Percentiles rank a stretch among this genome's conserved stretches.
Conservation (phyloP, 2,888 invertebrate genomes). For the Blastobasis lacticolella region DNA sequence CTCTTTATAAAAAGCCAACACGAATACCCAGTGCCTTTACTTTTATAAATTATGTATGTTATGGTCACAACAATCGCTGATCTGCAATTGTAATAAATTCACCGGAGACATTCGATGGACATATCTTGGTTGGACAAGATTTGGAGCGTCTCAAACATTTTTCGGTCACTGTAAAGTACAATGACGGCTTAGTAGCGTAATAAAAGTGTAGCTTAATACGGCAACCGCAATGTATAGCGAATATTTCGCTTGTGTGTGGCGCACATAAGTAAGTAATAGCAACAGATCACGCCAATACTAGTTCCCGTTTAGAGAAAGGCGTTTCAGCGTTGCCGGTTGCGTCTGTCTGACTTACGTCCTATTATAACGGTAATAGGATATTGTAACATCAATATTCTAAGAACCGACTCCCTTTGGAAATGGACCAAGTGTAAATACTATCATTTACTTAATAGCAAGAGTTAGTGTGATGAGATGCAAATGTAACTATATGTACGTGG, state of each 20-base stretch:
- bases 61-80: conserved; percentile 65
- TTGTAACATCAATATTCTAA: conserved; percentile 43
- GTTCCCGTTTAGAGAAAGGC: conserved; percentile 38
- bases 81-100: conserved; percentile 70
- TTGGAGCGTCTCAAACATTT: background rate
- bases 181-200: background rate
- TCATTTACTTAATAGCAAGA: too few species aligned
- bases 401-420: conserved; percentile 8
- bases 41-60: conserved; percentile 66
- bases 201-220: conserved; percentile 4
- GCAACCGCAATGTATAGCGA: too few species aligned
- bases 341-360: conserved; percentile 27
- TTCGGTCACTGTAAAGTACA: conserved; percentile 13
- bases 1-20: background rate
- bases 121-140: conserved; percentile 15
- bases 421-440: too few species aligned
- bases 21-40: background rate
- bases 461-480: too few species aligned
- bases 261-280: background rate
- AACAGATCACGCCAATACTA: conserved; percentile 29
- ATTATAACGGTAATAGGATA: conserved; percentile 41
- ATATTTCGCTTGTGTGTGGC: background rate
- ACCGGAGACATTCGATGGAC: conserved; percentile 55
- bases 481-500: too few species aligned
- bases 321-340: conserved; percentile 32